Evolutionary conservation across 2,888 invertebrate genomes (phyloP).

Genomic region (Sclerodermus sp.): DNA sequence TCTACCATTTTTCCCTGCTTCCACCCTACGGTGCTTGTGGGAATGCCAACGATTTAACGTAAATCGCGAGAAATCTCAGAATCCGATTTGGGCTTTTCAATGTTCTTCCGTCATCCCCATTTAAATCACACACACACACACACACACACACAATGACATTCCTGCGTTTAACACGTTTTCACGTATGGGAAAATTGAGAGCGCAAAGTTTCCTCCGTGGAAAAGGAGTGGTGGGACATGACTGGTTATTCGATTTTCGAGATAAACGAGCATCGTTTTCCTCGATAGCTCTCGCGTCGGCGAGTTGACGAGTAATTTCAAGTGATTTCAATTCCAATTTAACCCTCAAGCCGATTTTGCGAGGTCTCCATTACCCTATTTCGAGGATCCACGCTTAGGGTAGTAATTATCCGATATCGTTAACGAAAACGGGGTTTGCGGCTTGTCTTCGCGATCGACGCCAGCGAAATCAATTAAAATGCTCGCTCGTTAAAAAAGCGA

Average conservation of each 20-base stretch:
- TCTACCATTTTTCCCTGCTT: not conserved
- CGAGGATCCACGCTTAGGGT: slow-evolving; percentile 26
- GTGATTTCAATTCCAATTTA: slow-evolving; percentile 40
- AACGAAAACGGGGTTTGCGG: slow-evolving; percentile 14
- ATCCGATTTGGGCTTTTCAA: too few relatives aligned
- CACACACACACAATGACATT: too few relatives aligned
- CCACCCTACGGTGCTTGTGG: not conserved
- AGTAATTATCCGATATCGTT: slow-evolving; percentile 35
- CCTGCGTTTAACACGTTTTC: too few relatives aligned
- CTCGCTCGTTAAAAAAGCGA: not conserved
- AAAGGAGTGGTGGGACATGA: too few relatives aligned
- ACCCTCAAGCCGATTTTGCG: slow-evolving; percentile 37
- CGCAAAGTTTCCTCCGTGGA: too few relatives aligned
- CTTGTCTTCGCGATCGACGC: not conserved
- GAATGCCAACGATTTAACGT: slow-evolving; percentile 2
- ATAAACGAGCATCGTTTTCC: too few relatives aligned
- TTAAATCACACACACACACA: too few relatives aligned
- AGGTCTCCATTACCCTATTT: slow-evolving; percentile 36
- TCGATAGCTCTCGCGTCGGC: not conserved
- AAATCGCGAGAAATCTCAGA: too few relatives aligned
- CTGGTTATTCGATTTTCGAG: too few relatives aligned
- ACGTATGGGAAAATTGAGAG: too few relatives aligned
- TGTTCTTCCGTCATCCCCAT: too few relatives aligned
- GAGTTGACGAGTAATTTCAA: slow-evolving; percentile 29
- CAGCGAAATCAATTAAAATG: not conserved